Evolutionary conservation across 53 echinoderm and acorn worm species (phyloP).

Genomic region (Arbacia lixula): DNA sequence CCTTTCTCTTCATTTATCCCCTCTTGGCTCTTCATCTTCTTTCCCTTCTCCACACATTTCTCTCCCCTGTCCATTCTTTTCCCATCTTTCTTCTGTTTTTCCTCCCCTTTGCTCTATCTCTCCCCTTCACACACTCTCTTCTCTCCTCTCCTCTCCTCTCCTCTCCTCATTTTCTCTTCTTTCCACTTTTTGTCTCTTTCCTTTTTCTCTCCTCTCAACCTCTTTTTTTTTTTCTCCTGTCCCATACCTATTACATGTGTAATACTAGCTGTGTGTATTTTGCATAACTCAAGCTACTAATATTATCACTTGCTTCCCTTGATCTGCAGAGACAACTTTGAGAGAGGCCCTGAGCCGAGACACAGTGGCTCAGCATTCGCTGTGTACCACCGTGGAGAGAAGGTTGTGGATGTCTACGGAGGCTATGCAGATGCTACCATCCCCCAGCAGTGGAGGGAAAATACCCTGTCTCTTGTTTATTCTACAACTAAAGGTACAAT

Average conservation of each 20-base stretch:
- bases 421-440: constrained; percentile 54
- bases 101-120: neutral
- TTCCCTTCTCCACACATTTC: neutral
- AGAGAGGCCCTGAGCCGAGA: constrained; percentile 16
- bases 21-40: neutral
- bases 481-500: constrained; percentile 52
- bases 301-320: neutral
- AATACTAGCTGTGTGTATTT: neutral
- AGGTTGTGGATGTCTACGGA: constrained; percentile 39
- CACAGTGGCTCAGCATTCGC: constrained; percentile 63
- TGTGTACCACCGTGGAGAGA: constrained; percentile 38
- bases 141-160: neutral
- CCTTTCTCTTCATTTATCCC: neutral
- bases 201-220: neutral
- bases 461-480: constrained; percentile 44
- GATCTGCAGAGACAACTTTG: constrained; percentile 36
- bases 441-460: constrained; percentile 25
- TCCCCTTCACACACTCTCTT: neutral
- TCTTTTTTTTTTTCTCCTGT: neutral
- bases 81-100: neutral
- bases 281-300: neutral
- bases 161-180: neutral
- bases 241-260: neutral
- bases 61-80: neutral
- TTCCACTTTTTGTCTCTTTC: neutral